A percentile compares a stretch with the other conserved stretches of the same genome.
phyloP scores from a whole-genome alignment of 1,140 invertebrate genomes.

The Drosophila varians region DNA sequence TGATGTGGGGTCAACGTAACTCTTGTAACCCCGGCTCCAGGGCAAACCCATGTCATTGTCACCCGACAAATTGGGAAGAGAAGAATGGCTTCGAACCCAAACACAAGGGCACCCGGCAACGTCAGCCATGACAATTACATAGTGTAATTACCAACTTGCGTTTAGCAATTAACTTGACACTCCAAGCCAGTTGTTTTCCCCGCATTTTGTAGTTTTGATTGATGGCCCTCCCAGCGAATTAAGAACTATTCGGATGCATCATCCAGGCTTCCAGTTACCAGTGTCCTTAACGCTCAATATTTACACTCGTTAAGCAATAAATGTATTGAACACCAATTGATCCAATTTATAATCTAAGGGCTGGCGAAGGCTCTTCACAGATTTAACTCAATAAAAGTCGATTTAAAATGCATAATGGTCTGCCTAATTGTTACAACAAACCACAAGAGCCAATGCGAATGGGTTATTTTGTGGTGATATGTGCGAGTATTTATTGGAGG shows the following conservation, averaged over 20 bases:
- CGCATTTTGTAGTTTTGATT: slow-evolving; percentile 60
- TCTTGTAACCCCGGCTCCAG: slow-evolving; percentile 2
- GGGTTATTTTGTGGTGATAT: slow-evolving; percentile 10
- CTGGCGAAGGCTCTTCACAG: slow-evolving; percentile 48
- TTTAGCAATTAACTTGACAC: slow-evolving; percentile 67
- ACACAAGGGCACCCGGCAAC: slow-evolving; percentile 49
- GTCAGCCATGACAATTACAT: slow-evolving; percentile 66
- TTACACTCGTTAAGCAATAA: slow-evolving; percentile 71
- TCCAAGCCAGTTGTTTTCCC: slow-evolving; percentile 13
- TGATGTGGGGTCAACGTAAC: slow-evolving; percentile 21
- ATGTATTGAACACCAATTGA: slow-evolving; percentile 57
- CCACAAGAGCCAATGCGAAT: slow-evolving; percentile 30
- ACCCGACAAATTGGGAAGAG: slow-evolving; percentile 19
- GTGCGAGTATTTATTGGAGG: not conserved
- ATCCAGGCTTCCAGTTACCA: not conserved
- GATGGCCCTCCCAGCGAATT: slow-evolving; percentile 60
- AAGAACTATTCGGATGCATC: slow-evolving; percentile 22
- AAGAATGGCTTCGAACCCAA: slow-evolving; percentile 23
- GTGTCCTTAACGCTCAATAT: slow-evolving; percentile 66
- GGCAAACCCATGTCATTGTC: slow-evolving; percentile 42
- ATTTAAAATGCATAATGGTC: slow-evolving; percentile 68
- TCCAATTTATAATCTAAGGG: slow-evolving; percentile 46
- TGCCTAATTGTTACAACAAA: slow-evolving; percentile 72
- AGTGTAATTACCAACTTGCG: slow-evolving; percentile 63
- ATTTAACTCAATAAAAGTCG: slow-evolving; percentile 69